Percentiles rank a stretch among this genome's conserved stretches.
Conservation (phyloP, 2,888 invertebrate genomes). For the Opisthograptis luteolata region DNA sequence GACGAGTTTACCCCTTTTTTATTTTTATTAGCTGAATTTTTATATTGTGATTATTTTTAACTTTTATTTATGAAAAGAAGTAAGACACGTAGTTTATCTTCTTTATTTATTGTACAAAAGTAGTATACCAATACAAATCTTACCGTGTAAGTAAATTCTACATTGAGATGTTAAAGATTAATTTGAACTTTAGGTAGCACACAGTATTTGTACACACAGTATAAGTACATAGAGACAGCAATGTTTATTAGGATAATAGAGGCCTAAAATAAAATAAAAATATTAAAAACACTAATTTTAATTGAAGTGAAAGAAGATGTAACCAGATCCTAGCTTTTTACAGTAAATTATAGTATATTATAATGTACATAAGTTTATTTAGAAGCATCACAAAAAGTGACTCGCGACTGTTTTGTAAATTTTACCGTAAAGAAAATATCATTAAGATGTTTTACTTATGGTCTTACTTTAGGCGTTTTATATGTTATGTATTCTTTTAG, state of each 20-base stretch:
- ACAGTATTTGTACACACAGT: too few species aligned
- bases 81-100: constrained; percentile 25
- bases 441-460: constrained; percentile 37
- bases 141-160: constrained; percentile 17
- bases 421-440: constrained; percentile 47
- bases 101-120: constrained; percentile 30
- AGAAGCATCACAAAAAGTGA: constrained; percentile 43
- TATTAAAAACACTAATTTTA: background rate
- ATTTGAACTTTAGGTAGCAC: constrained; percentile 26
- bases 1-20: constrained; percentile 17
- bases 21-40: constrained; percentile 28
- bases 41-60: constrained; percentile 28
- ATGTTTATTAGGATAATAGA: constrained; percentile 14
- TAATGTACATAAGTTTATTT: constrained; percentile 18
- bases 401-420: constrained; percentile 43
- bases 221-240: constrained; percentile 24
- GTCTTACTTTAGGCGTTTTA: constrained; percentile 51
- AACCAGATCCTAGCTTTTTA: constrained; percentile 3
- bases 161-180: constrained; percentile 12
- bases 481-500: constrained; percentile 48
- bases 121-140: constrained; percentile 9
- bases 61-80: constrained; percentile 22
- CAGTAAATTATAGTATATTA: constrained; percentile 10
- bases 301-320: constrained; percentile 4
- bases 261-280: constrained; percentile 21